phyloP scores from a whole-genome alignment of 2,888 invertebrate species.

The Thecophora atra region DNA sequence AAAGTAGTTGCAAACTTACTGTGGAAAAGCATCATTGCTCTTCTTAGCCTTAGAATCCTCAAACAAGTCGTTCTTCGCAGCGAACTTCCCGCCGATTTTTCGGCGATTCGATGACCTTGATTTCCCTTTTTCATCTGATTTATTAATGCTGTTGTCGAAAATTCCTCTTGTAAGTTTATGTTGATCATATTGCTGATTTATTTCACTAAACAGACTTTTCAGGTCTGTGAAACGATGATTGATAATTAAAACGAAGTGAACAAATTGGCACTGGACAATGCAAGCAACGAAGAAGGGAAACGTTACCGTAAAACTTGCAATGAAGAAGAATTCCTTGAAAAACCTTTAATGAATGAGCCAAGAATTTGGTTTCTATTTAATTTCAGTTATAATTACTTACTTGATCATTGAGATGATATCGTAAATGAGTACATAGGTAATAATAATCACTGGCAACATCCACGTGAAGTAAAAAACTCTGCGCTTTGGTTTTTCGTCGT shows the following conservation, averaged over 20 bases:
- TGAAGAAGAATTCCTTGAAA: slow-evolving; percentile 52
- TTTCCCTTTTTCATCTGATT: slow-evolving; percentile 45
- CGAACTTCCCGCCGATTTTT: not conserved
- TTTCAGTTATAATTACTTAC: slow-evolving; percentile 48
- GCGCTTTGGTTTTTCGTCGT: slow-evolving; percentile 44
- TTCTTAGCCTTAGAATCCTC: not conserved
- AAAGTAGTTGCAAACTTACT: not conserved
- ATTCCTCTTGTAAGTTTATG: slow-evolving; percentile 43
- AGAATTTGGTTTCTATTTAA: not conserved
- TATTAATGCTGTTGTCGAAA: slow-evolving; percentile 59
- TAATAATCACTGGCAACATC: slow-evolving; percentile 50
- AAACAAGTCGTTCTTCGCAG: not conserved
- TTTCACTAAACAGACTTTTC: slow-evolving; percentile 59
- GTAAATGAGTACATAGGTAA: slow-evolving; percentile 51
- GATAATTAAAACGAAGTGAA: slow-evolving; percentile 60
- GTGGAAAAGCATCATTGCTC: not conserved
- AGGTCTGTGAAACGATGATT: slow-evolving; percentile 59
- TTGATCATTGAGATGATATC: slow-evolving; percentile 49
- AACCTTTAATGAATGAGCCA: slow-evolving; percentile 44
- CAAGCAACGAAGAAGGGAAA: slow-evolving; percentile 61
- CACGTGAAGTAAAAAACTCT: slow-evolving; percentile 54
- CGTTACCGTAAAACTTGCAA: slow-evolving; percentile 55
- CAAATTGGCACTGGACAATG: slow-evolving; percentile 61
- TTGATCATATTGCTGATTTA: slow-evolving; percentile 58
- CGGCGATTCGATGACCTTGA: slow-evolving; percentile 18